Base-by-base conservation (phyloP, 2,113 vertebrate species). In the Ia io region DNA sequence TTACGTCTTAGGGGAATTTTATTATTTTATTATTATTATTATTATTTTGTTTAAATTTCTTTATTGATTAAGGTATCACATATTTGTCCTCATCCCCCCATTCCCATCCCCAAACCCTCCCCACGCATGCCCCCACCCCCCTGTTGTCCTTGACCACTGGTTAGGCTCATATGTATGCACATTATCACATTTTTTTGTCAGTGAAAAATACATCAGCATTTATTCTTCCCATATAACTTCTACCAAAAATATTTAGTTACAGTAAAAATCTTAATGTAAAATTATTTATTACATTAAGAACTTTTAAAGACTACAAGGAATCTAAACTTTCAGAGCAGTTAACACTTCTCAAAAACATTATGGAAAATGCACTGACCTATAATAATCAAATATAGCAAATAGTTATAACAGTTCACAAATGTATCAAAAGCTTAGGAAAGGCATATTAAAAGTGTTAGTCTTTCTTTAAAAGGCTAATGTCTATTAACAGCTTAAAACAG, bases 381-480 rank as follows among this genome's bases (percentile, higher is more conserved):
- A 67, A 78, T 17, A 92, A 82, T 67, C 74, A 86, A 37, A 95
- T 56, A 74, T 2, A 96, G 78, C 49, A 90, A 91, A 32, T 56
- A 16, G 84, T n/a, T 95, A 0, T 74, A 82, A 88, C 44, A 95
- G 94, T 92, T 97, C 78, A 95, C 53, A 87, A 67, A 23, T 35
- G 53, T 90, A 95, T 37, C 78, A 94, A 94, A 97, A 95, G 90
- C 96, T 95, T 95, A 93, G 82, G 77, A 95, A 97, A 96, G 0
- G 16, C 90, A 95, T 86, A 95, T 91, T 91, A 90, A 92, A 94
- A 97, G 88, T 95, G 88, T 84, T 97, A 97, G 92, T 96, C 88
- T 94, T 94, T 90, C 96, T 97, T 97, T 97, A 97, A 97, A 97
- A 97, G 94, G 91, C 92, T 97, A 96, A 97, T 84, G 92, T 93